Evolutionary conservation across 2,113 vertebrate genomes (phyloP), one percentile per base, ranked within the genome.

Genomic region (Myrmecobius fasciatus): DNA sequence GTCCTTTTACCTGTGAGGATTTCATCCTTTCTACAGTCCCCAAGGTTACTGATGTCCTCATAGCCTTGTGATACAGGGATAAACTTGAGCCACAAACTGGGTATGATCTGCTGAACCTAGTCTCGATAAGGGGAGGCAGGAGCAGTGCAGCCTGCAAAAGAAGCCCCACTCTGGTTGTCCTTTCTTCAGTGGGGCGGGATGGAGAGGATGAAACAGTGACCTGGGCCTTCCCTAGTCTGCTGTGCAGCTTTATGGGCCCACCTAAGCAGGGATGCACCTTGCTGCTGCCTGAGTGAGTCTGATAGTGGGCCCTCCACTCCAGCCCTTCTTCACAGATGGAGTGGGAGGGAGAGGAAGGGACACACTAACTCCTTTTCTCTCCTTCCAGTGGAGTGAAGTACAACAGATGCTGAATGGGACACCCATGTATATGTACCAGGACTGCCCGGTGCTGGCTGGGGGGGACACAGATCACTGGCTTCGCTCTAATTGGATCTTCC

Each of bases 401-500:
- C 98, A 99, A 92, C 98, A 98, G 96, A 98, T 99, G 95, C 96
- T 99, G 95, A 99, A 99, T 0, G 98, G 97, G 9, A 98, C 98
- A 0, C 98, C 98, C 0, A 92, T 98, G 43, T 98, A 99, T 51
- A 99, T 99, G 98, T 99, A 99, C 96, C 98, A 99, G 96, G 99
- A 99, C 95, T 99, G 99, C 97, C 98, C 98, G 0, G 93, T 98
- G 89, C 97, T 98, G 56, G 98, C 98, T 0, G 95, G 97, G 7
- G 98, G 98, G 0, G 98, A 99, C 95, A 98, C 98, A 0, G 98
- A 99, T 89, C 98, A 99, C 97, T 99, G 99, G 99, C 99, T 99
- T 52, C 99, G 99, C 67, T 98, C 98, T 95, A 99, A 98, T 89
- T 99, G 99, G 99, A 98, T 99, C 96, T 98, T 98, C 91, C 98